Percentiles rank a stretch among this genome's conserved stretches.
Conservation (phyloP, 2,797 vertebrate species). For the Leuciscus waleckii region DNA sequence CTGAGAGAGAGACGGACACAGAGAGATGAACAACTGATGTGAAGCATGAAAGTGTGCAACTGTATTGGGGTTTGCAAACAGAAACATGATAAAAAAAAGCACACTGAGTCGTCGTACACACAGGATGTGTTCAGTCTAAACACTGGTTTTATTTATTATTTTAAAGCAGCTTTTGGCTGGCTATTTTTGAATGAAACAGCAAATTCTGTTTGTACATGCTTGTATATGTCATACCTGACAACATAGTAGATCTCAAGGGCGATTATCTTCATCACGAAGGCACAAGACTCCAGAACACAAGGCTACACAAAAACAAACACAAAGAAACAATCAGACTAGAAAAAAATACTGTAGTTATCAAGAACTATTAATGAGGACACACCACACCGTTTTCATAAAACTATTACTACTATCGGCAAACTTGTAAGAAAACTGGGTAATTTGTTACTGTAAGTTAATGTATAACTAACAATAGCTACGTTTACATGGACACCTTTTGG, state of each 20-base stretch:
- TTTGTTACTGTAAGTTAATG: not conserved
- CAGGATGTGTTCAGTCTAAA: not conserved
- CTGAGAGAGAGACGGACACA: constrained; percentile 70
- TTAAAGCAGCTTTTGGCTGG: not conserved
- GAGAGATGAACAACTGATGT: not conserved
- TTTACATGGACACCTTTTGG: too few species aligned
- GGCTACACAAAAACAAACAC: constrained; percentile 76
- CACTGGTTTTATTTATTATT: not conserved
- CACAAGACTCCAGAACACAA: constrained; percentile 94
- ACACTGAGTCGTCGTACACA: not conserved
- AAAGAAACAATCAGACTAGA: not conserved
- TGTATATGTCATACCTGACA: constrained; percentile 82
- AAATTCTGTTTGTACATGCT: not conserved
- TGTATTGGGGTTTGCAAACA: not conserved
- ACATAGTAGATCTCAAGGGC: constrained; percentile 97
- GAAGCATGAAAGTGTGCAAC: not conserved
- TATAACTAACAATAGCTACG: not conserved
- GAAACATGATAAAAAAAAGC: not conserved
- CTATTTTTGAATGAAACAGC: not conserved
- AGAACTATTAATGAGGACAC: not conserved
- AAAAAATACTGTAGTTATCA: not conserved
- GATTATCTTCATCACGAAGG: constrained; percentile 98
- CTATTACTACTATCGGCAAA: not conserved
- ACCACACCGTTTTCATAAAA: not conserved
- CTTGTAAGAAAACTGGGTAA: not conserved